phyloP scores from a whole-genome alignment of 2,888 invertebrate species.

The Beris morrisii region DNA sequence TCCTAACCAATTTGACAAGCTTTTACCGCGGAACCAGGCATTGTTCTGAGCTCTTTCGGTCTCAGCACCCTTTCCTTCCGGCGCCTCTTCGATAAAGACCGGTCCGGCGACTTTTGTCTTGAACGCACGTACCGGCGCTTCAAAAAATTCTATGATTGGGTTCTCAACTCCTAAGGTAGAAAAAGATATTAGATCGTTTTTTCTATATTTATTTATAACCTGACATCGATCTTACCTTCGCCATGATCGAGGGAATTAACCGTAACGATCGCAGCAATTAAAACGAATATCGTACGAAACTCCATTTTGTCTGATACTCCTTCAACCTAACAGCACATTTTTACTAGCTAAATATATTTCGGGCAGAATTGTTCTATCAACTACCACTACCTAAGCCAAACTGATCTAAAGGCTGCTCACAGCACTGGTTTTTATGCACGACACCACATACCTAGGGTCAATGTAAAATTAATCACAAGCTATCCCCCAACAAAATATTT shows the following conservation, averaged over 20 bases:
- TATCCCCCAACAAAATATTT: slow-evolving; percentile 5
- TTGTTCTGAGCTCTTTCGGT: slow-evolving; percentile 2
- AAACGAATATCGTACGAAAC: slow-evolving; percentile 1
- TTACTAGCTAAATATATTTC: slow-evolving; percentile 3
- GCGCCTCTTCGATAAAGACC: slow-evolving; percentile 25
- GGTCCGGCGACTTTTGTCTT: slow-evolving; percentile 29
- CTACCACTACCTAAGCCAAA: slow-evolving; percentile 35
- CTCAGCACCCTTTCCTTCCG: slow-evolving; percentile 26
- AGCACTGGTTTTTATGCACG: slow-evolving; percentile 35
- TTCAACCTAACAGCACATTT: slow-evolving; percentile 25
- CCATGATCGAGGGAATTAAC: slow-evolving; percentile 21
- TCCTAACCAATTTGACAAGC: slow-evolving; percentile 16
- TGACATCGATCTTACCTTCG: slow-evolving; percentile 19
- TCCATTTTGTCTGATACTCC: slow-evolving; percentile 16
- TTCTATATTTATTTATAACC: background rate
- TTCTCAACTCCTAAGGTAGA: slow-evolving; percentile 27
- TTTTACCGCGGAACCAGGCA: slow-evolving; percentile 24
- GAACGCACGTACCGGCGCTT: slow-evolving; percentile 36
- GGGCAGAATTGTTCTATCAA: slow-evolving; percentile 33
- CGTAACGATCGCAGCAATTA: slow-evolving; percentile 17
- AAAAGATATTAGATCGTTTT: slow-evolving; percentile 10
- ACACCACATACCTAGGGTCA: slow-evolving; percentile 27
- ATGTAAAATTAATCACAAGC: slow-evolving; percentile 35
- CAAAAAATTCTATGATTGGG: slow-evolving; percentile 38
- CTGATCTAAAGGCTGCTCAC: slow-evolving; percentile 36